Percentiles rank a stretch among this genome's conserved stretches.
phyloP scores from a whole-genome alignment of 2,888 invertebrate genomes.

The Scaptomyza tumidula region DNA sequence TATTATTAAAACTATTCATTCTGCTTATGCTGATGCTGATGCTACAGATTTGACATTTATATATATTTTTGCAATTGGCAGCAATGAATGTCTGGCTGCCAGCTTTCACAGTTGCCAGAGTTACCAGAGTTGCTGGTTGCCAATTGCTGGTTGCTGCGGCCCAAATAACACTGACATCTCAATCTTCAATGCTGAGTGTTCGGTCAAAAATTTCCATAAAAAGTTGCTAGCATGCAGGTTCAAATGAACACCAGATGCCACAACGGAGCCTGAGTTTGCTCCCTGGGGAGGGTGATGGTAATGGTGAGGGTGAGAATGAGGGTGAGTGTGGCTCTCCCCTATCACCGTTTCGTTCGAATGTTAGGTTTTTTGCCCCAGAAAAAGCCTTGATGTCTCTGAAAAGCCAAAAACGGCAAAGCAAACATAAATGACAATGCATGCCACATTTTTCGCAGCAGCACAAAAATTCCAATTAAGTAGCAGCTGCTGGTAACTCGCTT shows the following conservation, averaged over 20 bases:
- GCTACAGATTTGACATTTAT: slow-evolving; percentile 17
- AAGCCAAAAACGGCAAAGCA: slow-evolving; percentile 47
- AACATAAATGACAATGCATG: slow-evolving; percentile 67
- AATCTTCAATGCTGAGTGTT: slow-evolving; percentile 45
- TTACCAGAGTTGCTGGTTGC: background rate
- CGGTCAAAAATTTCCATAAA: slow-evolving; percentile 50
- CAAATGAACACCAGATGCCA: slow-evolving; percentile 42
- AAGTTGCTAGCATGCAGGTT: slow-evolving; percentile 49
- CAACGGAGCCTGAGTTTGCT: slow-evolving; percentile 4
- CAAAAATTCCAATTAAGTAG: slow-evolving; percentile 76
- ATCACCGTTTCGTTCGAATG: too few relatives aligned
- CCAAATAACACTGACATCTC: slow-evolving; percentile 40
- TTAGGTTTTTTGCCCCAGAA: background rate
- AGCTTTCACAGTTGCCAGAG: background rate
- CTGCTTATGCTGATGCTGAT: slow-evolving; percentile 27
- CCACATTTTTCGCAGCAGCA: slow-evolving; percentile 64
- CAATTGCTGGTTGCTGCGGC: background rate
- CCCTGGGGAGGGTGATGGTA: slow-evolving; percentile 1
- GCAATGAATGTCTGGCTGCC: slow-evolving; percentile 19
- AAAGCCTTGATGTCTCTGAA: slow-evolving; percentile 17
- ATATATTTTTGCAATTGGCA: slow-evolving; percentile 32
- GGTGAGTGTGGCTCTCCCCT: too few relatives aligned
- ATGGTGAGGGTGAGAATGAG: too few relatives aligned
- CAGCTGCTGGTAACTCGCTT: slow-evolving; percentile 70
- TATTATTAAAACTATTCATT: slow-evolving; percentile 15